phyloP scores from a whole-genome alignment of 2,888 invertebrate species.

The Deroplatys truncata region DNA sequence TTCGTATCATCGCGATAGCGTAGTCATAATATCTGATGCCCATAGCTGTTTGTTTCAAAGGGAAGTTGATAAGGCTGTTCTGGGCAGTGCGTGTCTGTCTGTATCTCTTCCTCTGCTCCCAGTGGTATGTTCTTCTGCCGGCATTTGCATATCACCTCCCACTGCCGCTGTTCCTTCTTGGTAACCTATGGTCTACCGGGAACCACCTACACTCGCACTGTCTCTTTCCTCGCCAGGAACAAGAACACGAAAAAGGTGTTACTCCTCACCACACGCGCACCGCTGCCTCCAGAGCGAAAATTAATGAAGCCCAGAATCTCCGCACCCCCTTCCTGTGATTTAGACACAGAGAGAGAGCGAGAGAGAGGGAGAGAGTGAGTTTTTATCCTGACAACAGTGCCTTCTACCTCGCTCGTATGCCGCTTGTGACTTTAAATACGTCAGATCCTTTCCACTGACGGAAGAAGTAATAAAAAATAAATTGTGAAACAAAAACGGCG shows the following conservation, averaged over 20 bases:
- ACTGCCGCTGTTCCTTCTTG: neutral
- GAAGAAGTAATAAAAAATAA: neutral
- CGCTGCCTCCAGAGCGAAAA: constrained; percentile 7
- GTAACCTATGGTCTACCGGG: constrained; percentile 1
- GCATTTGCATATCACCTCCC: constrained; percentile 1
- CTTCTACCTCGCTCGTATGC: neutral
- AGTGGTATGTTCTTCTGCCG: neutral
- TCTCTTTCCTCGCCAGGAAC: constrained; percentile 12
- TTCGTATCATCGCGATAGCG: too few species aligned
- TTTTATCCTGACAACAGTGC: neutral
- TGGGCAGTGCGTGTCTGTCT: neutral
- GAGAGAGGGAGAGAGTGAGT: neutral
- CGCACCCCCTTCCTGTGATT: neutral
- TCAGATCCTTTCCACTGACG: neutral
- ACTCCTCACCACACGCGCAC: constrained; percentile 25
- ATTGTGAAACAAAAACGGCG: neutral
- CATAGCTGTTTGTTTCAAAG: neutral
- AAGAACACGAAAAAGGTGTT: constrained; percentile 51
- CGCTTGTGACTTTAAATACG: neutral
- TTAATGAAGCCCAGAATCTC: constrained; percentile 4
- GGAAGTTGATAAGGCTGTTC: neutral
- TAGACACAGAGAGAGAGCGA: constrained; percentile 10
- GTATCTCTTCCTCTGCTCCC: neutral
- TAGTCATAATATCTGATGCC: too few species aligned
- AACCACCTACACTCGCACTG: constrained; percentile 2